Conservation (phyloP, 1,140 invertebrate species). For the Melitaea cinxia region DNA sequence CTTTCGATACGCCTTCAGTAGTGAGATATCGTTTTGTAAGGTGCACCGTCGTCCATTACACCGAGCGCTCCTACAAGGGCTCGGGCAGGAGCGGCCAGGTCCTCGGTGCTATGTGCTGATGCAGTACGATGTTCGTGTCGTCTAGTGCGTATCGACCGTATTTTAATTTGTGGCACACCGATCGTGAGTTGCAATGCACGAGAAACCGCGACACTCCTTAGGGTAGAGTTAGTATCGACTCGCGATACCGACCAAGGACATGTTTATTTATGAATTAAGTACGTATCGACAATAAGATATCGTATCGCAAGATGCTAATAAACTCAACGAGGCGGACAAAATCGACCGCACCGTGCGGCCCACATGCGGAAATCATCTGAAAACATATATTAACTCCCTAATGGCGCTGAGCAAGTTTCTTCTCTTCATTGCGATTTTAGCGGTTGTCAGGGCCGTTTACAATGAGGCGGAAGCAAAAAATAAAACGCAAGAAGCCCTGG, state of each 20-base stretch:
- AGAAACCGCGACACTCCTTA: conserved; percentile 39
- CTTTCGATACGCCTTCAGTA: conserved; percentile 14
- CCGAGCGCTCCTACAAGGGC: conserved; percentile 41
- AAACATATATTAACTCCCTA: conserved; percentile 48
- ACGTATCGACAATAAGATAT: conserved; percentile 34
- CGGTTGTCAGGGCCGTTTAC: conserved; percentile 49
- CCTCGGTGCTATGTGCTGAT: conserved; percentile 34
- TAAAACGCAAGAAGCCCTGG: conserved; percentile 68
- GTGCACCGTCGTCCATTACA: conserved; percentile 46
- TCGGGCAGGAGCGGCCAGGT: conserved; percentile 39
- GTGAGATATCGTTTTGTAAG: conserved; percentile 13
- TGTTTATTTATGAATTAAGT: conserved; percentile 55
- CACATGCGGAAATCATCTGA: conserved; percentile 47
- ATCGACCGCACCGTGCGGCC: conserved; percentile 34
- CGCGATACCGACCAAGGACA: conserved; percentile 14
- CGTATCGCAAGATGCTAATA: conserved; percentile 37
- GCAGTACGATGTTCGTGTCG: conserved; percentile 47
- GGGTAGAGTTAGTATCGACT: conserved; percentile 38
- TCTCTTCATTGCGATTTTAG: conserved; percentile 52
- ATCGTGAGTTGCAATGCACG: conserved; percentile 34
- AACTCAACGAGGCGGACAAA: conserved; percentile 27
- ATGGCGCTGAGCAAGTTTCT: conserved; percentile 66
- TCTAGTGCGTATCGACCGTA: conserved; percentile 47
- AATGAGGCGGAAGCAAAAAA: conserved; percentile 65
- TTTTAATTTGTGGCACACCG: conserved; percentile 48